Base-by-base conservation (phyloP, 1,140 invertebrate genomes). In the Nylanderia fulva region DNA sequence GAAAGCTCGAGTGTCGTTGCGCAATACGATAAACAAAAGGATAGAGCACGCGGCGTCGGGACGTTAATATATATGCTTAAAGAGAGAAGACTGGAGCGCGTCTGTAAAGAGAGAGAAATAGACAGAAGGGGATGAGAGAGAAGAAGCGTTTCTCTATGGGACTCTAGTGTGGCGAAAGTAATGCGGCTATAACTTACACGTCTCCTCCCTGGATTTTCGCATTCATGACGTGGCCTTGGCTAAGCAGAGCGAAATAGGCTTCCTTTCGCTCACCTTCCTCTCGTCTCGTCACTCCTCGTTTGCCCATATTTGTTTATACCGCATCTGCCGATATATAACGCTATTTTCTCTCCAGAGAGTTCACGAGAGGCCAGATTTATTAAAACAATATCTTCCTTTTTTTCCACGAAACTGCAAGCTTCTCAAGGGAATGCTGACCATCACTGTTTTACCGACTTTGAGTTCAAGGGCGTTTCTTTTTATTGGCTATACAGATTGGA, bases 121-220 rank as follows among this genome's bases (percentile, higher is more conserved):
- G 11, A 42, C 11, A 48, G 27, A n/a, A n/a, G 3, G 36, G 48
- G 39, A 83, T 27, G 56, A 56, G 21, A 21, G 48, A 24, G 18
- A 33, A 33, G 13, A n/a, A 52, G 42, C 45, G 69, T 4, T 15
- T 61, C 45, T 58, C 75, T 54, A 68, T 72, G 52, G 64, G 52
- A 48, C 24, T 58, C 77, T 56, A 58, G 71, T 54, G 69, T 60
- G 80, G 64, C 64, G 64, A 75, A 89, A 87, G 83, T 89, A 89
- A 89, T 89, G 83, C 63, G 69, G 63, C 87, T 85, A 87, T 89
- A 89, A 85, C 56, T 89, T 85, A 87, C 56, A 66, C 33, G 39
- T 63, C 63, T 54, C 52, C 58, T 56, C 72, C 69, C 80, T 60
- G 66, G 52, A 60, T 84, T 86, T 88, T 85, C 80, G 85, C 77